Evolutionary conservation across 2,113 vertebrate genomes (phyloP), one percentile per base, ranked within the genome.

Genomic region (Sigmodon hispidus): DNA sequence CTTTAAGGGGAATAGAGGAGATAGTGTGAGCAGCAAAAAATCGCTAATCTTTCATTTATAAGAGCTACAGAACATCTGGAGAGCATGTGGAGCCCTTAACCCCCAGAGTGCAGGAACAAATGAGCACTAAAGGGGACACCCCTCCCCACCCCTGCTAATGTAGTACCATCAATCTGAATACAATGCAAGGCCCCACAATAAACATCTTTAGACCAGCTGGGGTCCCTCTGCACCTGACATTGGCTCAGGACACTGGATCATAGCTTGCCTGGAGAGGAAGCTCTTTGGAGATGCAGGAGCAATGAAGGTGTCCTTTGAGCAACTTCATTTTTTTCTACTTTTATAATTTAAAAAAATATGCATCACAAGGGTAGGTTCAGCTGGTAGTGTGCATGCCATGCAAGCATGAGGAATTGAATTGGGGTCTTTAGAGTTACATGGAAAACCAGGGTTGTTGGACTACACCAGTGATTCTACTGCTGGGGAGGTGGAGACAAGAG

Each of bases 31-130:
- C 97, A 98, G 98, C 98, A 72, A 98, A 98, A 97, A 98, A 98
- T 98, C 80, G 67, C 98, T 98, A 98, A 99, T 98, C 98, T 98
- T 98, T 98, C 98, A 98, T 98, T 98, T 98, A 96, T 96, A 98
- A 98, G 97, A 97, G 91, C 97, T 97, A 95, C 97, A 93, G 98
- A 98, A 98, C 98, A 98, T 98, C 98, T 99, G 98, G 98, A 98
- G 98, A 97, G 97, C 96, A 97, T 72, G 97, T 94, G 91, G 97
- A 91, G 97, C 97, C 97, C 98, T 98, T 98, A 98, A 98, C 98
- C 98, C 98, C 98, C 73, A 5, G 98, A 98, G 98, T 96, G 97
- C 97, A 98, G 97, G 97, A 98, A 98, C 98, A 98, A 98, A 98
- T 98, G 98, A 98, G 97, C 97, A 98, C 98, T 98, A 98, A 98